Evolutionary conservation across 2,888 invertebrate genomes (phyloP).

Genomic region (Apamea anceps): DNA sequence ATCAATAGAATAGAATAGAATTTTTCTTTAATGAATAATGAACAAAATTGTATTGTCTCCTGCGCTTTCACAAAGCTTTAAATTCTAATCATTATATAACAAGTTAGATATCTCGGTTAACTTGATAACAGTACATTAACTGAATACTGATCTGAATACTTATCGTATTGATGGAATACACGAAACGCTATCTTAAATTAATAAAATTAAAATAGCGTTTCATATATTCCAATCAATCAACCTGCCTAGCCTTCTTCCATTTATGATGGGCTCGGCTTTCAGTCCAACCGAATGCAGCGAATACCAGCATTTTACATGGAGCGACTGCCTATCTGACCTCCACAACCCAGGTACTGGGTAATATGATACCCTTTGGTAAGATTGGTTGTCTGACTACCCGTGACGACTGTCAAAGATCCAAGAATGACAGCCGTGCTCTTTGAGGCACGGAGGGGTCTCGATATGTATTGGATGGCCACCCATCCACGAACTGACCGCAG

Average conservation of each 20-base stretch:
- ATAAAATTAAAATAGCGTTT: conserved; percentile 24
- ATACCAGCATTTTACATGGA: not conserved
- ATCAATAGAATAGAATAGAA: no score
- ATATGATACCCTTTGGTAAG: not conserved
- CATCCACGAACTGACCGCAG: not conserved
- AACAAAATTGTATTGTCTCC: conserved; percentile 48
- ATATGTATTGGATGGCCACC: not conserved
- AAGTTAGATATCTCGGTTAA: conserved; percentile 40
- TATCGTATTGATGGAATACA: no score
- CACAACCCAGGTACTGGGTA: not conserved
- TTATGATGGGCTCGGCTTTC: not conserved
- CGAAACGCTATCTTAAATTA: no score
- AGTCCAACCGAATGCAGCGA: not conserved
- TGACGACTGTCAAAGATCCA: not conserved
- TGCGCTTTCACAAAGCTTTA: conserved; percentile 42
- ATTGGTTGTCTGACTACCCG: not conserved
- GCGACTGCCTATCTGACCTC: no score
- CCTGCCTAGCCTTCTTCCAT: no score
- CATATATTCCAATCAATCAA: not conserved
- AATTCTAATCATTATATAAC: conserved; percentile 41
- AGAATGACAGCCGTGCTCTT: not conserved
- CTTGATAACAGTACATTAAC: conserved; percentile 42
- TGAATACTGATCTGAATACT: not conserved
- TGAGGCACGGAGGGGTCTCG: no score
- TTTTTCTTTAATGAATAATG: not conserved